Evolutionary conservation across 2,888 invertebrate genomes (phyloP), one percentile per base, ranked within the genome.

Genomic region (Drosophila borealis): DNA sequence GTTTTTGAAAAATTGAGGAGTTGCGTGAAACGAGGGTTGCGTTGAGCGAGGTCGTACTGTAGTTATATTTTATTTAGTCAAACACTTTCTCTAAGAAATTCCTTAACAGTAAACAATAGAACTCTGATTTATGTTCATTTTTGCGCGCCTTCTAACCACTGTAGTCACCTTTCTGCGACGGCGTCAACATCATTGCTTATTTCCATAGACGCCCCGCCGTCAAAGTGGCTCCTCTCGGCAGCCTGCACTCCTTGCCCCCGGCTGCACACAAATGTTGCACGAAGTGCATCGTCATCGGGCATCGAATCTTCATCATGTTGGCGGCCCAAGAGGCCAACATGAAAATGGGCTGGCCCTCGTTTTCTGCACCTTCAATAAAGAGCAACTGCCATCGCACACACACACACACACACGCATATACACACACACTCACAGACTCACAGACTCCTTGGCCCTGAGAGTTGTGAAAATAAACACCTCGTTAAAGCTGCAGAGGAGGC

Each of bases 391-490:
- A 59, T 60, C 51, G 72, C 60, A 54, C 62, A 63, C 66, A 64
- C 37, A 49, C 41, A 75, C 21, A 46, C 13, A 54, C 9, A 41
- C 4, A 46, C 25, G 8, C 3, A 46, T n/a, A 17, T 2, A 17
- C 39, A 64, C 50, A 56, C 55, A 66, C 41, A 48, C 48, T 17
- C 46, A 36, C 57, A 49, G 19, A 44, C 13, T 17, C 10, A n/a
- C 49, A 64, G 62, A 65, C 59, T 59, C 77, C 64, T 69, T 64
- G 70, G 77, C 70, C 73, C 74, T 79, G 87, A 74, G 85, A 89
- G 88, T 89, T 90, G 89, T 90, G 89, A 89, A 89, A 89, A 89
- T 89, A 89, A 89, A 89, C 89, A 89, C 89, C 89, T 89, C 89
- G 89, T 90, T 89, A 89, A 89, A 86, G 88, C 85, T 85, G 85